Evolutionary conservation across 2,113 vertebrate genomes (phyloP).

Genomic region (Antechinus flavipes): DNA sequence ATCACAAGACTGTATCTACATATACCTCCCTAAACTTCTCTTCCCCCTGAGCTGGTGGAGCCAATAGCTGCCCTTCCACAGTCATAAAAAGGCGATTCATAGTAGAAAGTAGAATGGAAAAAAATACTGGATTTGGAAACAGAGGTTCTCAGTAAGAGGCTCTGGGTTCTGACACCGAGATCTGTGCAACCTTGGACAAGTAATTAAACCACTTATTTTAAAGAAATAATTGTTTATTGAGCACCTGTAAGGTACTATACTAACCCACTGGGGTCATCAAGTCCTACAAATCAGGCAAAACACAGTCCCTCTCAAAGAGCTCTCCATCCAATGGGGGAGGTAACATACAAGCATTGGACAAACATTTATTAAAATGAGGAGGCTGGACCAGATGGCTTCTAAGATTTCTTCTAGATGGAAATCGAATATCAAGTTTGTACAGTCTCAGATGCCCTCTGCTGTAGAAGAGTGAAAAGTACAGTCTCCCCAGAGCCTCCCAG

Average conservation of each 20-base stretch:
- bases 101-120: neutral
- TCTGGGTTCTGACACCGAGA: neutral
- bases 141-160: neutral
- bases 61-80: neutral
- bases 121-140: neutral
- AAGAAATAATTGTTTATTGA: neutral
- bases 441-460: slow-evolving; percentile 57
- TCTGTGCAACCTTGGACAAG: neutral
- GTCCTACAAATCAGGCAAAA: neutral
- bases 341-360: neutral
- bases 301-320: neutral
- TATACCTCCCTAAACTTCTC: neutral
- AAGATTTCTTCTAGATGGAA: neutral
- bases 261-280: neutral
- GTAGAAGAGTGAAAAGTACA: neutral
- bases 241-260: neutral
- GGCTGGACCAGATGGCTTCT: neutral
- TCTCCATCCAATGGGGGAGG: neutral
- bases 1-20: neutral
- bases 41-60: neutral
- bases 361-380: neutral
- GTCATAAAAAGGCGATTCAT: neutral
- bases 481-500: neutral
- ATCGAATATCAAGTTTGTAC: neutral
- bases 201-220: neutral